Base-by-base conservation (phyloP, 2,113 vertebrate genomes). In the Gasterosteus nipponicus region DNA sequence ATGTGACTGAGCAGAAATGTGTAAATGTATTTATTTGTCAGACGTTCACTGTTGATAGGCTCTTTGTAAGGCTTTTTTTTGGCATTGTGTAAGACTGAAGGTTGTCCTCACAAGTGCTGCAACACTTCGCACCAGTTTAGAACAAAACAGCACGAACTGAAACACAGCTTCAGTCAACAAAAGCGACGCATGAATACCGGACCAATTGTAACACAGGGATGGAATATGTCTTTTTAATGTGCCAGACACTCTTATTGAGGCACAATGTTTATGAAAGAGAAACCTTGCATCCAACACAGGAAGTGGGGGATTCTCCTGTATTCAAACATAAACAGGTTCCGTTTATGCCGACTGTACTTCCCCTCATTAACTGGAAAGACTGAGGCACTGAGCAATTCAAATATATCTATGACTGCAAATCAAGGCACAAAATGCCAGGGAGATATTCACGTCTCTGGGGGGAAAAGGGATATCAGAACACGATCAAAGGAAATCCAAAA, bases 401-500 rank as follows among this genome's bases (percentile, higher is more conserved):
- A 67, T 56, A 61, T 18, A 39, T 18, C 29, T 12, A 16, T 35
- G 18, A 47, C 5, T 0, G 6, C 38, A 46, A 12, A 67, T 29
- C 46, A 2, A 42, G 38, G 6, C 39, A n/a, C 5, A 12, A 2
- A 38, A 41, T 42, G 51, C 42, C 26, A 46, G 53, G 53, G 51
- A 58, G 33, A 29, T 29, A n/a, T 19, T 7, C 4, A 53, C 61
- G 38, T 15, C 22, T 31, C 22, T 15, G 41, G 11, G 0, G 11
- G 10, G 2, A 8, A n/a, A 49, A 16, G 10, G 5, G 9, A 41
- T 53, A 41, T 41, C 16, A 42, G 47, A 75, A 62, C 5, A 70
- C 4, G 47, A 73, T 41, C 4, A 26, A 53, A 71, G 63, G 14
- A 67, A 56, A 80, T n/a, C 73, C 46, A 73, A 77, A 77, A 71